Evolutionary conservation across 2,888 invertebrate species (phyloP).

Genomic region (Leucoma salicis): DNA sequence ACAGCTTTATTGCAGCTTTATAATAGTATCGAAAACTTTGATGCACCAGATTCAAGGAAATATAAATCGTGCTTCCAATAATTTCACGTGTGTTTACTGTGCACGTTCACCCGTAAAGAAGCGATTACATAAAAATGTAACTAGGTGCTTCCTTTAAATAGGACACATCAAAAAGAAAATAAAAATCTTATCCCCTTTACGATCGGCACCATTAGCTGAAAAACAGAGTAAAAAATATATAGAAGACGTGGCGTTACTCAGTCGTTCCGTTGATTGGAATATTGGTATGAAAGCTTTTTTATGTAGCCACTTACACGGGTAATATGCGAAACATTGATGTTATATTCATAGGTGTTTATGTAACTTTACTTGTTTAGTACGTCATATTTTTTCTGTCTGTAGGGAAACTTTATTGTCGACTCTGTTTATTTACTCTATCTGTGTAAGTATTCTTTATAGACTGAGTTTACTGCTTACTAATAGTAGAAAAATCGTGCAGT

Average conservation of each 20-base stretch:
- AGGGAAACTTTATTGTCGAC: constrained; percentile 6
- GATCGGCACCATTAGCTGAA: constrained; percentile 60
- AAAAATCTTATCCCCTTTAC: constrained; percentile 65
- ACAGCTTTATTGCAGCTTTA: too few species aligned
- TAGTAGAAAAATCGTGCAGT: not conserved
- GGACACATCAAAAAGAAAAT: constrained; percentile 61
- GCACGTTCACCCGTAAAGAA: constrained; percentile 41
- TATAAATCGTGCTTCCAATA: constrained; percentile 40
- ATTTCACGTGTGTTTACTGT: constrained; percentile 40
- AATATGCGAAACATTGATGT: constrained; percentile 48
- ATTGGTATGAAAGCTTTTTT: constrained; percentile 63
- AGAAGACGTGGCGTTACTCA: constrained; percentile 54
- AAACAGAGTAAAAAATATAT: constrained; percentile 53
- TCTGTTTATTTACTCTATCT: constrained; percentile 16
- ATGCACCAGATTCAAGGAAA: too few species aligned
- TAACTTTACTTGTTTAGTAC: constrained; percentile 43
- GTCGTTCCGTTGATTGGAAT: constrained; percentile 58
- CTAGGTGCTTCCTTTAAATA: constrained; percentile 49
- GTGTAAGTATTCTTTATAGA: constrained; percentile 9
- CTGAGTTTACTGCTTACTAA: not conserved
- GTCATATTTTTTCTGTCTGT: constrained; percentile 24
- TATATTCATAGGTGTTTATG: constrained; percentile 37
- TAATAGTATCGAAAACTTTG: too few species aligned
- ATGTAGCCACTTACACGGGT: constrained; percentile 54
- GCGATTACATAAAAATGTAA: constrained; percentile 48